These are phyloP conservation scores for Paralvinella palmiformis DNA, from an alignment of 1,140 invertebrate species.

Conservation along the genomic window DNA sequence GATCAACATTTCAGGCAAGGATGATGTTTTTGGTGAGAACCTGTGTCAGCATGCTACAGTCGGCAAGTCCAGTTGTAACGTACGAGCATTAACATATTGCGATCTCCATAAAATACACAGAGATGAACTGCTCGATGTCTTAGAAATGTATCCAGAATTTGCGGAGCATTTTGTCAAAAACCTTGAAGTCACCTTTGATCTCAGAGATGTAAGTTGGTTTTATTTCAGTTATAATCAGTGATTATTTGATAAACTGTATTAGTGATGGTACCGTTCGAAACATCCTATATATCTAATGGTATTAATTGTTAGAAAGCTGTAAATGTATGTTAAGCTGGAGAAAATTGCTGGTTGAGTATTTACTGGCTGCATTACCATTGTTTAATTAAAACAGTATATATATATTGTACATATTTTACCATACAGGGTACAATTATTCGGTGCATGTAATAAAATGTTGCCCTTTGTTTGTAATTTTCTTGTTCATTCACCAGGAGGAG, in stretches of 20 bases:
- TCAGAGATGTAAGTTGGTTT: constrained; percentile 50
- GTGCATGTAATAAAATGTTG: too few species aligned
- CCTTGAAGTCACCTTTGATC: constrained; percentile 48
- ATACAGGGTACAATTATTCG: too few species aligned
- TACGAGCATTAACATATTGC: constrained; percentile 59
- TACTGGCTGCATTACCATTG: too few species aligned
- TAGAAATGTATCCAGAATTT: constrained; percentile 51
- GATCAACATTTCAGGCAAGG: constrained; percentile 14
- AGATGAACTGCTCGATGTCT: constrained; percentile 43
- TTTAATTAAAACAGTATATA: too few species aligned
- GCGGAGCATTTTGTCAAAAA: constrained; percentile 41
- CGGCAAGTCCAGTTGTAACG: constrained; percentile 94
- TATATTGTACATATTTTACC: too few species aligned
- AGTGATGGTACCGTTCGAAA: too few species aligned
- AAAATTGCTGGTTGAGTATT: too few species aligned
- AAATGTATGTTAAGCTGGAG: too few species aligned
- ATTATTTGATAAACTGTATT: too few species aligned
- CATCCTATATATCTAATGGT: too few species aligned
- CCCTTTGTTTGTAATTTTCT: background rate
- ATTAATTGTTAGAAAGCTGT: too few species aligned
- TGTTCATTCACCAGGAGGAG: constrained; percentile 12
- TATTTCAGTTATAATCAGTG: background rate
- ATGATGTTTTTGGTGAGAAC: constrained; percentile 96
- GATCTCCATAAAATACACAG: constrained; percentile 50
- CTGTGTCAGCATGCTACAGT: constrained; percentile 86